phyloP scores from a whole-genome alignment of 2,888 invertebrate species.

The Synergus itoensis region DNA sequence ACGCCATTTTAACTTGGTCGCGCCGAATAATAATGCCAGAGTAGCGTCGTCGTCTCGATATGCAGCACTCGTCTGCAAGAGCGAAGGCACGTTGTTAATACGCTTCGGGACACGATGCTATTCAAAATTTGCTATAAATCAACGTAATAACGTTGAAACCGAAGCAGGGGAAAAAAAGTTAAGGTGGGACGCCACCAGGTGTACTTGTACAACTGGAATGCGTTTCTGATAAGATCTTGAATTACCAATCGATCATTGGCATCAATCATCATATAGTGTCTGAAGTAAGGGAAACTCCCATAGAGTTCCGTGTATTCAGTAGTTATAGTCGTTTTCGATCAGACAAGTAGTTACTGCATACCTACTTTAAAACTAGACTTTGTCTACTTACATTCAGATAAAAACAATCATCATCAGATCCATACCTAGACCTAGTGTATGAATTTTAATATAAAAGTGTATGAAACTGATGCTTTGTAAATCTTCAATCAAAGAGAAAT shows the following conservation, averaged over 20 bases:
- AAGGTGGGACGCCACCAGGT: conserved; percentile 31
- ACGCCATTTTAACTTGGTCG: conserved; percentile 66
- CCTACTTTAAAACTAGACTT: neutral
- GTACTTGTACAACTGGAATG: conserved; percentile 3
- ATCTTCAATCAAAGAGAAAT: no score
- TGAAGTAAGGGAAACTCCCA: no score
- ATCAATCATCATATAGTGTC: neutral
- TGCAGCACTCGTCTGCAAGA: conserved; percentile 59
- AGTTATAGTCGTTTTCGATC: neutral
- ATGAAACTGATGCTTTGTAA: no score
- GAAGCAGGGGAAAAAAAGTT: conserved; percentile 36
- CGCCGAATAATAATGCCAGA: conserved; percentile 59
- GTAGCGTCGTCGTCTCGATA: conserved; percentile 54
- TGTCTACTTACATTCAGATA: neutral
- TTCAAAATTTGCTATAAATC: conserved; percentile 62
- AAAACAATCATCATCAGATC: no score
- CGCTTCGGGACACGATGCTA: conserved; percentile 56
- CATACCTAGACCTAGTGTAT: neutral
- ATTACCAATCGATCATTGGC: conserved; percentile 4
- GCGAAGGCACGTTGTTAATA: conserved; percentile 62
- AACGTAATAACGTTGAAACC: conserved; percentile 58
- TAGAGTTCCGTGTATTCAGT: neutral
- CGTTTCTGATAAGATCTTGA: neutral
- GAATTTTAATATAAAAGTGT: neutral
- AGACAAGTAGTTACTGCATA: neutral